Conservation (phyloP, 2,113 vertebrate species). For the Tetrao urogallus region DNA sequence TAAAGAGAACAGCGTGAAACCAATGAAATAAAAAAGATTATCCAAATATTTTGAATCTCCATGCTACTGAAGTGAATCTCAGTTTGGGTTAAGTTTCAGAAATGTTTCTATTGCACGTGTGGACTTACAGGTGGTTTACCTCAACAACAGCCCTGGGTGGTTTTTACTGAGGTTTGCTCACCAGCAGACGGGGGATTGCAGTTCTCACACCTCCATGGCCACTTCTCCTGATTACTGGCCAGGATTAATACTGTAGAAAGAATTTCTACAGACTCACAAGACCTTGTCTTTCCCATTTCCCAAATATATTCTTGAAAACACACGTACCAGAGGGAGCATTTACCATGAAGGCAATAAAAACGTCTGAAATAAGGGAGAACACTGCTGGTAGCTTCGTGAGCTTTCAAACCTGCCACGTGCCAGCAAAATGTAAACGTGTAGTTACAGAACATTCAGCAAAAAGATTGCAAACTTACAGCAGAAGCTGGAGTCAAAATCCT, state of each 20-base stretch:
- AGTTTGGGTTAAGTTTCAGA: background rate
- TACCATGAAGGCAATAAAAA: background rate
- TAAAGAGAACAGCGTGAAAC: background rate
- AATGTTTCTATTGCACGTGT: background rate
- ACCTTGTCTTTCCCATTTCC: background rate
- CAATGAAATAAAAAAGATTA: background rate
- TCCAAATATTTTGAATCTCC: background rate
- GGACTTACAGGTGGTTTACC: background rate
- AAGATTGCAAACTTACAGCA: background rate
- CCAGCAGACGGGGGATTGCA: background rate
- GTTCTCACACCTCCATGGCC: background rate
- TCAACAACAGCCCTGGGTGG: fast-evolving
- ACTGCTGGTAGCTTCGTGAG: background rate
- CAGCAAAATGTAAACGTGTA: background rate
- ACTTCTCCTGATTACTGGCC: background rate
- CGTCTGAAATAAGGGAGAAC: background rate
- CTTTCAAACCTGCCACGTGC: background rate
- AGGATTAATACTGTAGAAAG: background rate
- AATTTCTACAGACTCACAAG: background rate
- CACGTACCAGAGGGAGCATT: background rate
- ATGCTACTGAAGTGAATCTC: background rate
- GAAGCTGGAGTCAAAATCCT: background rate
- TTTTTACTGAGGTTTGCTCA: background rate
- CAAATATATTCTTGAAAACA: background rate
- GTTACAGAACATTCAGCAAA: background rate